Percentiles rank a stretch among this genome's conserved stretches.
Evolutionary conservation across 2,113 vertebrate species (phyloP).

Genomic region (Cinclus cinclus): DNA sequence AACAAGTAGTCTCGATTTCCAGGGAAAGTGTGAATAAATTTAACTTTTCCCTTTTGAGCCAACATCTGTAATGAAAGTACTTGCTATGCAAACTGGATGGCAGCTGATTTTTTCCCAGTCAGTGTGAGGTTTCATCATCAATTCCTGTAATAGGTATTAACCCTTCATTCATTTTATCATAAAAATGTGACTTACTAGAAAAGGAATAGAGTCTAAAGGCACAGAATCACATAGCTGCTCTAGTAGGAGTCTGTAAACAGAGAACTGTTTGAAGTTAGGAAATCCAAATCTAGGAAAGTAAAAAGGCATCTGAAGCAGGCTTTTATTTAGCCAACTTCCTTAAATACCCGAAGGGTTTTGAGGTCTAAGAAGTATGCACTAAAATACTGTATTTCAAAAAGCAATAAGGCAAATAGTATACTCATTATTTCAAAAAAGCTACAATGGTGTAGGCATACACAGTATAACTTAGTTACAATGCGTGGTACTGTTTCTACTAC

Average conservation of each 20-base stretch:
- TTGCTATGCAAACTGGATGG: conserved; percentile 49
- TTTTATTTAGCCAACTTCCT: conserved; percentile 70
- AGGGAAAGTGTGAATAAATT: neutral
- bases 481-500: conserved; percentile 77
- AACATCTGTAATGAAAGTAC: neutral
- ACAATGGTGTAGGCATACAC: conserved; percentile 82
- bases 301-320: conserved; percentile 80
- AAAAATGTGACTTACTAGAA: conserved; percentile 69
- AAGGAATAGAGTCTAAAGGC: conserved; percentile 79
- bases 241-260: conserved; percentile 83
- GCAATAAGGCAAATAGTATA: conserved; percentile 85
- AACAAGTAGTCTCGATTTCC: conserved; percentile 39
- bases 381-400: conserved; percentile 75
- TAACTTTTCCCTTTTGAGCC: conserved; percentile 1
- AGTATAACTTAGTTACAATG: conserved; percentile 81
- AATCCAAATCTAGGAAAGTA: conserved; percentile 74
- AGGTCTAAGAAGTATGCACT: conserved; percentile 79
- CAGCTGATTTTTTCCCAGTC: conserved; percentile 31
- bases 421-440: conserved; percentile 75
- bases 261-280: conserved; percentile 73
- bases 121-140: conserved; percentile 40
- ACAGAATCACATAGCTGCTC: conserved; percentile 82
- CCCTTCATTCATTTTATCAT: conserved; percentile 65
- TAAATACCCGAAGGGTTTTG: conserved; percentile 71
- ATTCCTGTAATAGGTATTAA: conserved; percentile 41